Base-by-base conservation (phyloP, 2,113 vertebrate genomes). In the Phalacrocorax pelagicus region DNA sequence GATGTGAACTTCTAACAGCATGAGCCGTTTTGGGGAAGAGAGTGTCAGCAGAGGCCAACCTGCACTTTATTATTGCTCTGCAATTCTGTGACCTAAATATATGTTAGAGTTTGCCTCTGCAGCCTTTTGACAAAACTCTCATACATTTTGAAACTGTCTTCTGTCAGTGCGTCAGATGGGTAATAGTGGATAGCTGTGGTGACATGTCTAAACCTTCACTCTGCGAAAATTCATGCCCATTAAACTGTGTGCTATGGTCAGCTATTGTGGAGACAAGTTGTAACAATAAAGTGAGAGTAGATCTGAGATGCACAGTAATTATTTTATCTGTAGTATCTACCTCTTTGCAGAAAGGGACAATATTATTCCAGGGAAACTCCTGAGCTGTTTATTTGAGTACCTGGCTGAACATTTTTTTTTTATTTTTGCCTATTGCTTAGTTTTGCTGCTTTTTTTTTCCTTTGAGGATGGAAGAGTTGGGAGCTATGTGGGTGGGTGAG, bases 11-110 rank as follows among this genome's bases (percentile, higher is more conserved):
- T 85, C 73, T 72, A 79, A 67, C 8, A n/a, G 63, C 6, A 32
- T n/a, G 83, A 58, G 30, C 15, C 4, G 2, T 85, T 91, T 81
- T n/a, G 47, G 44, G 47, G 47, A 85, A 85, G 12, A 66, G 38
- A 84, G 42, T 85, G 75, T 87, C 86, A 87, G 57, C 32, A 85
- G 65, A 96, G 57, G 81, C 47, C 77, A 91, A 67, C 27, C 8
- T 4, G 2, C 17, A 18, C 54, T 87, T 86, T 69, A 51, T 69
- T 87, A 65, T 49, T 75, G 49, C 58, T 85, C 47, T 91, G 62
- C 63, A 91, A 74, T 72, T 82, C 40, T 49, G 61, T 94, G 77
- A 79, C 81, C 69, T 63, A 97, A 91, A 67, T 89, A 52, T 20
- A 27, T 22, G n/a, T 36, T 18, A 40, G 49, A 54, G 21, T 79